A percentile compares a stretch with the other conserved stretches of the same genome.
Conservation (phyloP, 1,140 invertebrate genomes). For the Tetramorium simillimum region DNA sequence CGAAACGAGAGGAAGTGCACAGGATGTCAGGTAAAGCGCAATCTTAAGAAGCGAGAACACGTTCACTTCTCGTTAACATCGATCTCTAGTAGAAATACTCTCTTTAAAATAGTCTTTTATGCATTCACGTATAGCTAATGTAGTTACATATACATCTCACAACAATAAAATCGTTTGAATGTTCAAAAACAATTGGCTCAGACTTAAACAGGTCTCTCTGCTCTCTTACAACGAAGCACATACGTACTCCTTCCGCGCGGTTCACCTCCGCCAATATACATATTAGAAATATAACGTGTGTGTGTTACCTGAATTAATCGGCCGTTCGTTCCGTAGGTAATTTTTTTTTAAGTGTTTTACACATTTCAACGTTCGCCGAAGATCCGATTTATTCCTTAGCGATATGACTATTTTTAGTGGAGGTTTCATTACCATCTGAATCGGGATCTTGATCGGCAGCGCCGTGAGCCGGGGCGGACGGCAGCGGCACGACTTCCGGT, state of each 20-base stretch:
- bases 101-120: conserved; percentile 55
- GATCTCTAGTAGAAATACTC: conserved; percentile 54
- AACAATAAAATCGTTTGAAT: conserved; percentile 52
- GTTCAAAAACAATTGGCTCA: conserved; percentile 47
- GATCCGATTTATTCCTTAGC: conserved; percentile 44
- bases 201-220: conserved; percentile 44
- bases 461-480: conserved; percentile 52
- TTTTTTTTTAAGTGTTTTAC: conserved; percentile 24
- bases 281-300: conserved; percentile 37
- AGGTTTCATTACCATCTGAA: conserved; percentile 83
- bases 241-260: neutral
- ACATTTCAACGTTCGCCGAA: neutral
- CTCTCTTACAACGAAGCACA: conserved; percentile 40
- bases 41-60: conserved; percentile 38
- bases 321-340: conserved; percentile 25
- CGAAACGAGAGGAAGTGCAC: conserved; percentile 1
- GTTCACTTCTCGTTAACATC: conserved; percentile 43
- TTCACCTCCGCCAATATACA: conserved; percentile 15
- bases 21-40: conserved; percentile 42
- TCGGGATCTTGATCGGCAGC: conserved; percentile 80
- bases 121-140: conserved; percentile 50
- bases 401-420: conserved; percentile 80
- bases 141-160: conserved; percentile 63
- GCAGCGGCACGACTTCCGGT: conserved; percentile 78
- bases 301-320: conserved; percentile 50